Evolutionary conservation across 2,113 vertebrate species (phyloP).

Genomic region (Pygoscelis antarcticus): DNA sequence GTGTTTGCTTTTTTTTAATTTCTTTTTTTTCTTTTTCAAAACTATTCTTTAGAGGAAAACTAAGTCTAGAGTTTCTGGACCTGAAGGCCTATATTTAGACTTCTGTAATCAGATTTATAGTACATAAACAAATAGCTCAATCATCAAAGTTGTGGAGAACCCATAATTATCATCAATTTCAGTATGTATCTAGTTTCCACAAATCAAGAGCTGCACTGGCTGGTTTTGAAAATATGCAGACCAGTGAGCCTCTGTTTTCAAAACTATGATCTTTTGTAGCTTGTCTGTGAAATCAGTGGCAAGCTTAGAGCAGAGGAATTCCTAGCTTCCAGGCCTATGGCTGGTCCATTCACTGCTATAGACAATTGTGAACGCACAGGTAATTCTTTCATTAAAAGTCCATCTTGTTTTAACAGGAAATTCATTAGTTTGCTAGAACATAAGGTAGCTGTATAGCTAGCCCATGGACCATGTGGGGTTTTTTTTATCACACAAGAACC

Average conservation of each 20-base stretch:
- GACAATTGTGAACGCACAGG: neutral
- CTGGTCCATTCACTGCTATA: neutral
- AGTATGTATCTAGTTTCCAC: neutral
- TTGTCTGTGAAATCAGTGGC: neutral
- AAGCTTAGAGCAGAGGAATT: neutral
- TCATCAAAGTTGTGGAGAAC: conserved; percentile 32
- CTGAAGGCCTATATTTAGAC: neutral
- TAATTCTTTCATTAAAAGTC: neutral
- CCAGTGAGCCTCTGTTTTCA: neutral
- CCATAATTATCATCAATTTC: conserved; percentile 40
- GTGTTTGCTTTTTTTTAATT: neutral
- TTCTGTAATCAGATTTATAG: conserved; percentile 29
- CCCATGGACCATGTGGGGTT: neutral
- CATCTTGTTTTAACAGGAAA: neutral
- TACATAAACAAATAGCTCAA: conserved; percentile 36
- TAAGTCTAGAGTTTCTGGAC: neutral
- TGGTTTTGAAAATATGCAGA: conserved; percentile 27
- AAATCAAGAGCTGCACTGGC: conserved; percentile 2
- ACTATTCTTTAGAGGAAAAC: neutral
- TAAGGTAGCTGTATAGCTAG: neutral
- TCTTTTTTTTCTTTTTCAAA: neutral
- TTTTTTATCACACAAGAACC: neutral
- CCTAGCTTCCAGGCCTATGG: neutral
- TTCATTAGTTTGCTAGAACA: neutral
- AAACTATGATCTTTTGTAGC: neutral